Percentiles rank a stretch among this genome's conserved stretches.
These are phyloP conservation scores for Cheilosia vernalis DNA, from an alignment of 2,888 invertebrate genomes.

Conservation along the genomic window DNA sequence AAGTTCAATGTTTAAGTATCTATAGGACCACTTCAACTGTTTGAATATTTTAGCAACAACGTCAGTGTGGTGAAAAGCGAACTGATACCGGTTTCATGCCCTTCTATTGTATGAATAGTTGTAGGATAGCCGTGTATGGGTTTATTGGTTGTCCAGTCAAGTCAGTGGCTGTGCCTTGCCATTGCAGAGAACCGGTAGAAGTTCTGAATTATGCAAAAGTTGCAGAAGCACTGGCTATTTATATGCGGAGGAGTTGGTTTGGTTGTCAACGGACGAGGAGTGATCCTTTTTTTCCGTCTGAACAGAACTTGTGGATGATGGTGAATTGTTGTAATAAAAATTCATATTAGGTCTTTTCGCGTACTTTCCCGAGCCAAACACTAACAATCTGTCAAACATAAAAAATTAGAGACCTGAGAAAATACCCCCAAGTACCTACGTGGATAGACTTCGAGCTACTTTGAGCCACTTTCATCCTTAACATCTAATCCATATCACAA, in stretches of 20 bases:
- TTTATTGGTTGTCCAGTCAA: background rate
- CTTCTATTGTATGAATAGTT: constrained; percentile 31
- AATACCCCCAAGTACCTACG: too few species aligned
- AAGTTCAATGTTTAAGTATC: constrained; percentile 16
- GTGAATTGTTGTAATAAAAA: constrained; percentile 14
- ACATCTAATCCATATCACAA: too few species aligned
- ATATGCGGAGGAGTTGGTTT: constrained; percentile 25
- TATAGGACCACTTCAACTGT: background rate
- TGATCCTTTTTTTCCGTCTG: constrained; percentile 3
- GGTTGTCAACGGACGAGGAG: background rate
- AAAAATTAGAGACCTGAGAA: too few species aligned
- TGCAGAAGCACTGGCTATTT: constrained; percentile 59
- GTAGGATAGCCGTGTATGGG: constrained; percentile 3
- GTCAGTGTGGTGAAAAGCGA: constrained; percentile 32
- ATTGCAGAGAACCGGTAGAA: constrained; percentile 35
- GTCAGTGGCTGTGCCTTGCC: background rate
- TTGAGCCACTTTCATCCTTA: too few species aligned
- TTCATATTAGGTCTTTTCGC: too few species aligned
- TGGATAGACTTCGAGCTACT: too few species aligned
- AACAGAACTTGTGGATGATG: constrained; percentile 14
- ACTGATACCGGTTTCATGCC: constrained; percentile 56
- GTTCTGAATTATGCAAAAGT: constrained; percentile 63
- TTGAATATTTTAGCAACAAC: too few species aligned
- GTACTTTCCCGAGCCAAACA: too few species aligned
- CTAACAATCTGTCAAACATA: too few species aligned